Conservation (phyloP, 1,140 invertebrate species). For the Melitaea cinxia region DNA sequence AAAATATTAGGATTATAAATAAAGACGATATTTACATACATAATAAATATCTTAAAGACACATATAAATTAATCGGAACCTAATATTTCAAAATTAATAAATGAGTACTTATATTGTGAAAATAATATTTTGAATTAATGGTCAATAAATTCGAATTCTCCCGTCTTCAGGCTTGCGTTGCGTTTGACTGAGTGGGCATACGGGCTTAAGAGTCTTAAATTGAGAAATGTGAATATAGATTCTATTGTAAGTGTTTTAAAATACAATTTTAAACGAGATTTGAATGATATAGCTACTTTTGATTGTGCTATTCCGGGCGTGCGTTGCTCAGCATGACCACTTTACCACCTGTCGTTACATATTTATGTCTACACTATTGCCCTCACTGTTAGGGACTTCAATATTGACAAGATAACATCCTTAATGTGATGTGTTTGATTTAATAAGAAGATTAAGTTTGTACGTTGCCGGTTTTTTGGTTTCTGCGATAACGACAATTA, state of each 20-base stretch:
- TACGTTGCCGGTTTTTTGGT: constrained; percentile 61
- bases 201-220: constrained; percentile 34
- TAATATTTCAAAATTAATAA: constrained; percentile 82
- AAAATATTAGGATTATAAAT: constrained; percentile 79
- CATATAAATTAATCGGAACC: constrained; percentile 81
- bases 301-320: constrained; percentile 50
- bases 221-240: neutral
- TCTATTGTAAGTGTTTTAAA: constrained; percentile 41
- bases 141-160: constrained; percentile 81
- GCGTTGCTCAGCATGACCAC: constrained; percentile 78
- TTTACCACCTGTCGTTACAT: constrained; percentile 81
- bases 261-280: constrained; percentile 52
- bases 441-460: constrained; percentile 82
- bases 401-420: constrained; percentile 83
- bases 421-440: constrained; percentile 84
- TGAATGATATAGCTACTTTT: constrained; percentile 42
- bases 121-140: constrained; percentile 82
- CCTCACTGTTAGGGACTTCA: constrained; percentile 81
- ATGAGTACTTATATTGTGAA: constrained; percentile 82
- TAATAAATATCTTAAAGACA: constrained; percentile 81
- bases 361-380: constrained; percentile 82
- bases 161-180: constrained; percentile 79
- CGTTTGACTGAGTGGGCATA: constrained; percentile 43
- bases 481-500: constrained; percentile 65
- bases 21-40: constrained; percentile 80